These are phyloP conservation scores for Nemoura dubitans DNA, from an alignment of 2,888 invertebrate genomes.

Conservation along the genomic window DNA sequence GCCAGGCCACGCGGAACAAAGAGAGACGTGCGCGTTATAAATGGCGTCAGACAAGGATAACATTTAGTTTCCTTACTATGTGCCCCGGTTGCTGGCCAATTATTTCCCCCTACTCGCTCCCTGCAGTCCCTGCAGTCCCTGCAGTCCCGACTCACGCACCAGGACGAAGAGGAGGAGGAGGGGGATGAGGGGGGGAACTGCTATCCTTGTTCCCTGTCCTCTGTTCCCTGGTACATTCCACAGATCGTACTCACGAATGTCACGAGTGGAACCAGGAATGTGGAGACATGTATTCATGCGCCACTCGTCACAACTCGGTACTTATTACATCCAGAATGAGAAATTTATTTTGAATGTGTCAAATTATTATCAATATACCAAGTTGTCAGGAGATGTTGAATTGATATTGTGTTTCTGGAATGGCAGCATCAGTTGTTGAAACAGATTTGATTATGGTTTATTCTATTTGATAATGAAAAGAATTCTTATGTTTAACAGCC, in stretches of 20 bases:
- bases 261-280: background rate
- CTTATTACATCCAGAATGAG: background rate
- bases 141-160: background rate
- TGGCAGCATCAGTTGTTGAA: background rate
- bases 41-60: slow-evolving; percentile 47
- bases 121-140: background rate
- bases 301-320: background rate
- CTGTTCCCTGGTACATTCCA: background rate
- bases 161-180: too few relatives aligned
- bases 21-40: slow-evolving; percentile 43
- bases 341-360: background rate
- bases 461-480: too few relatives aligned
- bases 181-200: background rate
- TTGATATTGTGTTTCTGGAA: background rate
- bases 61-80: background rate
- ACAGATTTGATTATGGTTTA: background rate
- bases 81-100: slow-evolving; percentile 22
- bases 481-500: too few relatives aligned
- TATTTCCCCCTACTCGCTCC: slow-evolving; percentile 20
- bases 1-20: background rate
- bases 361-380: background rate
- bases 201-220: background rate
- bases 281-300: background rate
- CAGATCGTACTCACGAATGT: background rate
- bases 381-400: background rate